Evolutionary conservation across 2,888 invertebrate genomes (phyloP).

Genomic region (Apamea sordens): DNA sequence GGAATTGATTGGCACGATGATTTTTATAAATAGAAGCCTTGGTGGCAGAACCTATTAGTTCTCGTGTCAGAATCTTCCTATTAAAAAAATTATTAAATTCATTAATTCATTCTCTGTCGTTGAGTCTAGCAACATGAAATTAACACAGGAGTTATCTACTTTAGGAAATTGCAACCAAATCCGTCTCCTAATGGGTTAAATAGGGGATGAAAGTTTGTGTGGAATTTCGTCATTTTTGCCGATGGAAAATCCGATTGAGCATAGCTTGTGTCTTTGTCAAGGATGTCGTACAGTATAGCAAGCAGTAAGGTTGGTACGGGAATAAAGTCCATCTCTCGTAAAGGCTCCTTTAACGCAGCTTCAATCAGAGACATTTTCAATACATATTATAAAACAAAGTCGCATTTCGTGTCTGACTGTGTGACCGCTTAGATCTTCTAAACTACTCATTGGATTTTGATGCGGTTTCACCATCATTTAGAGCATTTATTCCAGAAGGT

Average conservation of each 20-base stretch:
- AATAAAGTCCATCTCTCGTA: too few relatives aligned
- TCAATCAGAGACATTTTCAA: background rate
- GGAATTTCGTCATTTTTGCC: background rate
- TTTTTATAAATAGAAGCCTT: conserved; percentile 19
- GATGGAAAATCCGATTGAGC: background rate
- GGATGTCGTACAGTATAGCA: background rate
- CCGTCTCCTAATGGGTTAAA: background rate
- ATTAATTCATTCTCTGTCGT: background rate
- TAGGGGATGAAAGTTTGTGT: background rate
- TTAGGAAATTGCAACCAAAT: background rate
- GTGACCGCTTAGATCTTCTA: too few relatives aligned
- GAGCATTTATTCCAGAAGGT: too few relatives aligned
- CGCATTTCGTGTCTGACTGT: too few relatives aligned
- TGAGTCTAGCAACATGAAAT: background rate
- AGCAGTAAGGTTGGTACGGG: background rate
- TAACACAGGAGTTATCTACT: too few relatives aligned
- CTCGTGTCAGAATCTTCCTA: background rate
- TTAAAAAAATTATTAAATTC: background rate
- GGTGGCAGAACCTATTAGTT: background rate
- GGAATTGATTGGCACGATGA: conserved; percentile 20
- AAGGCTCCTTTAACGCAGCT: background rate
- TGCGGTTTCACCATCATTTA: too few relatives aligned
- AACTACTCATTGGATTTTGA: too few relatives aligned
- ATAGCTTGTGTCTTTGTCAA: too few relatives aligned
- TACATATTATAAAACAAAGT: too few relatives aligned